Evolutionary conservation across 2,113 vertebrate genomes (phyloP), one percentile per base, ranked within the genome.

Genomic region (Baryphthengus martii): DNA sequence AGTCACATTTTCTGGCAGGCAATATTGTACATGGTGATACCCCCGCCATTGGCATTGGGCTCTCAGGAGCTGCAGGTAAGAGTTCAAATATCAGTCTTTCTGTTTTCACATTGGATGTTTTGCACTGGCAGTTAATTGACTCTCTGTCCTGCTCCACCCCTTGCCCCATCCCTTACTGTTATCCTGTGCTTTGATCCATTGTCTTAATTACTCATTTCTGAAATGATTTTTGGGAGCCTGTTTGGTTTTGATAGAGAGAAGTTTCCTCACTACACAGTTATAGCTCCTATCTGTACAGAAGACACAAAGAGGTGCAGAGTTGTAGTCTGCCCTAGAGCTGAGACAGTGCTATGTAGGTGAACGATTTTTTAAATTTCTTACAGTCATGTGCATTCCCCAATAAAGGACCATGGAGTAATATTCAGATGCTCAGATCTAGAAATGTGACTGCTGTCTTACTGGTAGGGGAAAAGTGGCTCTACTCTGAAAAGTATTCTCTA

Each of bases 141-240:
- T 33, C 3, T 11, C 37, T 25, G 20, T 4, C 10, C 19, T 21
- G 10, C 39, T 13, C 62, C 11, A 6, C 62, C 61, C 9, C 20
- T 6, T 0, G 1, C 4, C 2, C 9, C 3, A 7, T 21, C 7
- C 37, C 29, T 76, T 56, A 29, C 9, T 73, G 13, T 31, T 63
- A 61, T 25, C 25, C 16, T 35, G 50, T 6, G 24, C 25, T 77
- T 77, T 77, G 7, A 17, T 39, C 29, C 12, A 7, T 44, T 66
- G 25, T 61, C 29, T 33, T 47, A 37, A 52, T 89, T 80, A 59
- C 17, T 61, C 2, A 56, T 29, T 74, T 78, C 37, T 78, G 33
- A 81, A 77, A 24, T 56, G 29, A 44, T 62, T 18, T 82, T 71
- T 49, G 31, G 17, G 17, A 37, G 55, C 11, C 28, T 55, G 23